These are phyloP conservation scores for Leptopilina boulardi DNA, from an alignment of 1,140 invertebrate genomes.

Conservation along the genomic window DNA sequence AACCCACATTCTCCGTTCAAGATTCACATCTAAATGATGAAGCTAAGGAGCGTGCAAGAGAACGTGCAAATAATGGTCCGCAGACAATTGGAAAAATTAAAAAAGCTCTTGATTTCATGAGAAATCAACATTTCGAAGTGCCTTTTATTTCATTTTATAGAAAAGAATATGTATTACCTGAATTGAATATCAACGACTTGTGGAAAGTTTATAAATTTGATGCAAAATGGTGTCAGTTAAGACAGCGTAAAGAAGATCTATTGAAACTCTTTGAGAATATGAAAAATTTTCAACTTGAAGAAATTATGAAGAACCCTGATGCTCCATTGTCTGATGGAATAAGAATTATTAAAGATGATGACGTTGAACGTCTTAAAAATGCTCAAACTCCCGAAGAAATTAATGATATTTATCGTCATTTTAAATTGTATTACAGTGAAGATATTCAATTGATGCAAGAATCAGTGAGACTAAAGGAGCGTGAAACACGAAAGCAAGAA, in stretches of 20 bases:
- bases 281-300: constrained; percentile 92
- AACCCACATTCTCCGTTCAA: constrained; percentile 87
- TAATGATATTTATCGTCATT: constrained; percentile 94
- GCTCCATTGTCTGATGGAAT: constrained; percentile 89
- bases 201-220: constrained; percentile 98
- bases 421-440: constrained; percentile 92
- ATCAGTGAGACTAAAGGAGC: constrained; percentile 77
- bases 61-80: constrained; percentile 77
- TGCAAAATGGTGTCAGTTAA: constrained; percentile 97
- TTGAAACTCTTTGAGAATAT: constrained; percentile 92
- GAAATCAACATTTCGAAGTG: constrained; percentile 96
- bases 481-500: constrained; percentile 76
- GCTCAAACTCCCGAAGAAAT: constrained; percentile 94
- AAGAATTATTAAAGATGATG: constrained; percentile 89
- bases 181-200: constrained; percentile 95
- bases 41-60: constrained; percentile 69
- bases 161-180: constrained; percentile 97
- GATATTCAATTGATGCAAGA: constrained; percentile 93
- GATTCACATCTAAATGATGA: constrained; percentile 78
- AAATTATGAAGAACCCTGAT: constrained; percentile 89
- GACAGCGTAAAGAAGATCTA: constrained; percentile 89
- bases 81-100: constrained; percentile 91
- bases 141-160: constrained; percentile 99
- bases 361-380: constrained; percentile 87
- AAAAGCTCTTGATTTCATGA: constrained; percentile 96